phyloP scores from a whole-genome alignment of 2,888 invertebrate genomes.

The Chymomyza fuscimana region DNA sequence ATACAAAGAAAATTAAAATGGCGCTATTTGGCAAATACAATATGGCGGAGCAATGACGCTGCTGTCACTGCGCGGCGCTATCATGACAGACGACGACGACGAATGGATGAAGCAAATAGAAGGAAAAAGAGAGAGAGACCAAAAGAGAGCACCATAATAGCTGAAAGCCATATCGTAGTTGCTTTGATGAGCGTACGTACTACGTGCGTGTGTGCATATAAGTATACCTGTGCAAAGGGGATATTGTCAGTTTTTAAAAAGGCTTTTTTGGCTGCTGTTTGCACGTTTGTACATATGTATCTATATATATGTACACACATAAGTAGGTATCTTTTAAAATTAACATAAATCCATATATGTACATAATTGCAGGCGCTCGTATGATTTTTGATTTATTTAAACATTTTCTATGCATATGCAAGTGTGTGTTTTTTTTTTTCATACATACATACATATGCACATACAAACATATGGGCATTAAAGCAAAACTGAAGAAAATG shows the following conservation, averaged over 20 bases:
- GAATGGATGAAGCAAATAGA: background rate
- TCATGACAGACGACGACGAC: background rate
- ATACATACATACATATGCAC: background rate
- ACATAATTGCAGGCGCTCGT: too few species aligned
- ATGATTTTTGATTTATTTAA: too few species aligned
- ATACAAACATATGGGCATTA: background rate
- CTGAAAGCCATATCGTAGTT: background rate
- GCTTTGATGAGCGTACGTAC: background rate
- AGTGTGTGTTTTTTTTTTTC: background rate
- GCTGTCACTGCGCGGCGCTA: background rate
- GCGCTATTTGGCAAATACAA: conserved; percentile 40
- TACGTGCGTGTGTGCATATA: background rate
- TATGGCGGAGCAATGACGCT: conserved; percentile 41
- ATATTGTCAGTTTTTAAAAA: background rate
- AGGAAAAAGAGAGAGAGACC: background rate
- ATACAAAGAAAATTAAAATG: conserved; percentile 47
- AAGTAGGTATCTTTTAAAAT: too few species aligned
- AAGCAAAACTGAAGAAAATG: conserved; percentile 55
- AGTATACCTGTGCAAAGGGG: background rate
- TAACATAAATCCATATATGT: too few species aligned
- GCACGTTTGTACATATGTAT: background rate
- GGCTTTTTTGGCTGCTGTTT: background rate
- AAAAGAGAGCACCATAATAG: background rate
- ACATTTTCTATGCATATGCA: background rate
- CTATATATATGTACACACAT: too few species aligned